phyloP scores from a whole-genome alignment of 2,113 vertebrate species.

The Epinephelus cyanopodus region DNA sequence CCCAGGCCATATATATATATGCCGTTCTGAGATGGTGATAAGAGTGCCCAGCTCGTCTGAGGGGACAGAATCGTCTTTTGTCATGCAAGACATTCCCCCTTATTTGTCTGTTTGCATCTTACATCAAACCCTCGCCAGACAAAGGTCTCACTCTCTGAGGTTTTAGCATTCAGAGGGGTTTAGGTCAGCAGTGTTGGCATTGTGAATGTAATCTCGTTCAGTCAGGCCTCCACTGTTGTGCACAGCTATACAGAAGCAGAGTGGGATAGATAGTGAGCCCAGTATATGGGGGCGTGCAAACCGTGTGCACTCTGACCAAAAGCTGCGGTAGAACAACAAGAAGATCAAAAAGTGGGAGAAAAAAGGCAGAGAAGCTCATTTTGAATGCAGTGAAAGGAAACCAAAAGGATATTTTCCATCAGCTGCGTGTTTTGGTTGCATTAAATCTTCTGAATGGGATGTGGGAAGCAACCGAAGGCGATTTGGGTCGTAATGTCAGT shows the following conservation, averaged over 20 bases:
- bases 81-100: constrained; percentile 39
- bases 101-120: constrained; percentile 59
- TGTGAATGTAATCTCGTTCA: constrained; percentile 73
- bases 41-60: constrained; percentile 32
- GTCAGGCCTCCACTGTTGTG: constrained; percentile 59
- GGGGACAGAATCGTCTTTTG: constrained; percentile 52
- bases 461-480: not conserved
- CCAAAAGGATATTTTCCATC: constrained; percentile 32
- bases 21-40: constrained; percentile 59
- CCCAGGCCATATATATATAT: constrained; percentile 39
- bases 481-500: constrained; percentile 20
- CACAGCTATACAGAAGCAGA: constrained; percentile 38
- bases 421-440: constrained; percentile 16
- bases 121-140: constrained; percentile 60
- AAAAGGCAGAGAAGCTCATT: constrained; percentile 13
- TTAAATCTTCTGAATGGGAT: constrained; percentile 17
- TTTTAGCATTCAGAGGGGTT: constrained; percentile 61
- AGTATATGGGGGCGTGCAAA: constrained; percentile 4
- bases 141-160: constrained; percentile 62
- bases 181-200: constrained; percentile 59
- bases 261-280: constrained; percentile 41
- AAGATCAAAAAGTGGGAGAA: constrained; percentile 25
- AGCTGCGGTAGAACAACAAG: constrained; percentile 28
- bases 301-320: constrained; percentile 49
- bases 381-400: constrained; percentile 4